phyloP scores from a whole-genome alignment of 2,888 invertebrate genomes.

The Cloeon dipterum region DNA sequence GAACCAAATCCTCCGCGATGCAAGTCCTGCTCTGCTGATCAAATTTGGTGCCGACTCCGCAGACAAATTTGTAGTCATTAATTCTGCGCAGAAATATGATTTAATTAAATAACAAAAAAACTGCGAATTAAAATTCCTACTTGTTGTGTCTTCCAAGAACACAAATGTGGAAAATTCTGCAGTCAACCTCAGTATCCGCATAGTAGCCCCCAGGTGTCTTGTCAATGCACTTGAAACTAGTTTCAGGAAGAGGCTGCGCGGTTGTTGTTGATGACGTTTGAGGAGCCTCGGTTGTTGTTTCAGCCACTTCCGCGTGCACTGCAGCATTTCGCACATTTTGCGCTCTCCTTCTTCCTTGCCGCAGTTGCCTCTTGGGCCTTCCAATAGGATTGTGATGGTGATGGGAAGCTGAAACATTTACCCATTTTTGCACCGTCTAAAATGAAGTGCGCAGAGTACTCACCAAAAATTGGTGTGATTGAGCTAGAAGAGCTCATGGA shows the following conservation, averaged over 20 bases:
- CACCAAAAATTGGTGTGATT: constrained; percentile 2
- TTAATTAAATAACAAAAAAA: too few relatives aligned
- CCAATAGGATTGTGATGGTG: background rate
- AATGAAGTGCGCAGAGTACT: constrained; percentile 1
- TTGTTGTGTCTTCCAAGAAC: constrained; percentile 13
- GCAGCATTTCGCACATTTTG: background rate
- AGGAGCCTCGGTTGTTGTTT: too few relatives aligned
- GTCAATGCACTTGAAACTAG: constrained; percentile 14
- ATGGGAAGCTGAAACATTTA: background rate
- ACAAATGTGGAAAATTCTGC: constrained; percentile 17
- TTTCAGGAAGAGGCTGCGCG: constrained; percentile 9
- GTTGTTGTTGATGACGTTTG: constrained; percentile 1
- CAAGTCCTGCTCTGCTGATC: constrained; percentile 16
- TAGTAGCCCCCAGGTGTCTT: constrained; percentile 17
- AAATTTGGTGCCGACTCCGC: constrained; percentile 14
- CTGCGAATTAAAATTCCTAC: constrained; percentile 8
- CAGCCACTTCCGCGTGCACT: background rate
- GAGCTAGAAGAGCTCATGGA: background rate
- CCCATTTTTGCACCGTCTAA: constrained; percentile 1
- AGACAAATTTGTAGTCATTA: constrained; percentile 14
- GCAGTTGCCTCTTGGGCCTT: constrained; percentile 11
- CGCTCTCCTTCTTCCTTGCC: constrained; percentile 13
- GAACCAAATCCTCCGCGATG: constrained; percentile 12
- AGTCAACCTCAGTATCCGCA: constrained; percentile 15
- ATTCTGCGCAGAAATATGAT: constrained; percentile 11